Conservation (phyloP, 2,888 invertebrate genomes). For the Netelia melanura region DNA sequence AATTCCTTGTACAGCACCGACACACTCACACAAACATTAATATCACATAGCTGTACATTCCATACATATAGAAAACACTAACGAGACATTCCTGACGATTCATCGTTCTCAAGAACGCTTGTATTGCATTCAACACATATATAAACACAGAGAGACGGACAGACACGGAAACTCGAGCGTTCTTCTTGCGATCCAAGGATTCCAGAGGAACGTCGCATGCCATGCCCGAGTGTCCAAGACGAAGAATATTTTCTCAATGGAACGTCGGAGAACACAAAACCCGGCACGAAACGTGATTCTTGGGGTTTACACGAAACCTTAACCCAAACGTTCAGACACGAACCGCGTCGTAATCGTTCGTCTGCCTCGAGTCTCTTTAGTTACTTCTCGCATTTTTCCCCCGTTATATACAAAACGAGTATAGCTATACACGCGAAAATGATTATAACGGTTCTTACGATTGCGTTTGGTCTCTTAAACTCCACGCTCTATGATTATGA, state of each 20-base stretch:
- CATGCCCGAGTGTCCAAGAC: constrained; percentile 1
- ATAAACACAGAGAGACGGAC: no score
- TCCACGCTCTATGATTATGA: no score
- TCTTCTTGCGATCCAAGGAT: constrained; percentile 39
- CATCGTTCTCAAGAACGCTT: constrained; percentile 8
- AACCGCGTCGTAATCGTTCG: constrained; percentile 1
- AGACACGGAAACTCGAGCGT: not conserved
- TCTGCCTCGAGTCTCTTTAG: constrained; percentile 25
- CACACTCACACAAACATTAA: not conserved
- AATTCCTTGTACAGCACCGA: constrained; percentile 1
- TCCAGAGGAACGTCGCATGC: constrained; percentile 52
- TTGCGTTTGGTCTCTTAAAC: not conserved
- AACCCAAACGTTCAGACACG: not conserved
- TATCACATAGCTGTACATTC: not conserved
- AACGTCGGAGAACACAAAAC: constrained; percentile 23
- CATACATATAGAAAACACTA: constrained; percentile 12
- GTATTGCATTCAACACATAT: no score
- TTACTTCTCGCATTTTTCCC: constrained; percentile 3
- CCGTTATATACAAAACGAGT: constrained; percentile 3
- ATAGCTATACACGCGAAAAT: not conserved
- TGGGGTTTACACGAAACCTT: constrained; percentile 48
- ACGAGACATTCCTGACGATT: constrained; percentile 44
- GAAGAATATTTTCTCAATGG: constrained; percentile 41
- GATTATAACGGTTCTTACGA: not conserved
- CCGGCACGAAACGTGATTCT: constrained; percentile 35